Base-by-base conservation (phyloP, 2,888 invertebrate species). In the Octonoba sinensis region DNA sequence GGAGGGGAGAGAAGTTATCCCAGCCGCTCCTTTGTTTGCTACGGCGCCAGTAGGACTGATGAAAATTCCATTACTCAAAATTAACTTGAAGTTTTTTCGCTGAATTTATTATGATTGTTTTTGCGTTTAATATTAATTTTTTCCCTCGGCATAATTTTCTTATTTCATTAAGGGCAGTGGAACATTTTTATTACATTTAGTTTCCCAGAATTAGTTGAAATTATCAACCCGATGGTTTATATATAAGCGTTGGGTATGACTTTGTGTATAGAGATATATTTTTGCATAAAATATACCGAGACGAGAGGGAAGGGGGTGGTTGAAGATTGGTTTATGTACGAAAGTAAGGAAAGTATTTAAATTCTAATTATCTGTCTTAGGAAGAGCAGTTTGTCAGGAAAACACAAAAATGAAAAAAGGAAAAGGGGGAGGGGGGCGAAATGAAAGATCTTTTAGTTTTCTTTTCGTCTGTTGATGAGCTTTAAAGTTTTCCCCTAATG, bases 401-500 rank as follows among this genome's bases (percentile, higher is more conserved):
- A 70, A 64, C 70, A 59, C 46, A 57, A 57, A 77, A 64, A 81
- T 59, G 18, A 69, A 70, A 62, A 70, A 56, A 22, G 54, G 64
- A 72, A 67, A 66, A 47, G 13, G 27, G 27, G 12, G 20, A 59
- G 18, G 56, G 65, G 46, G 62, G 24, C 27, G 67, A 81, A 81
- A 81, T 81, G 79, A 81, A 74, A 81, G 79, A 81, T 81, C 73
- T 59, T 47, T 73, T 67, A 56, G 62, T 81, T 81, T 70, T 73
- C 79, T 69, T 67, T 81, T 69, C 69, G 54, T 67, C 62, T 76
- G 60, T 65, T 82, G 76, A 76, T 76, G 76, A 76, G 76, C 72
- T 76, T 82, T 76, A 76, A 82, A 76, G 75, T 82, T 82, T 82
- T 62, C 82, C 76, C 82, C 75, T 82, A 82, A 82, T 82, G 82